Evolutionary conservation across 1,140 invertebrate genomes (phyloP).

Genomic region (Brachionus calyciflorus): DNA sequence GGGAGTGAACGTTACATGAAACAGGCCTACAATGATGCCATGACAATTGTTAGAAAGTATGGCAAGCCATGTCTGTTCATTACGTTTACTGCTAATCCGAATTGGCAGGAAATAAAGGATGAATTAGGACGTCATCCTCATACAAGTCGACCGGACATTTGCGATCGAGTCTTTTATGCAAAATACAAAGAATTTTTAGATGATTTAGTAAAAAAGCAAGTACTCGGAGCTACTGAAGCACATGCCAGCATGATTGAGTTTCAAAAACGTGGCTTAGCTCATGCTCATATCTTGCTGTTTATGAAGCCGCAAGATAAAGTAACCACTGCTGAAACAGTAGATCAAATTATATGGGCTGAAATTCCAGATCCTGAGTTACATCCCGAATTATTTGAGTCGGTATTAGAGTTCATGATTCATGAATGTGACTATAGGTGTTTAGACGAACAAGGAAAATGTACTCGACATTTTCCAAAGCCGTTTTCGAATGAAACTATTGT

Average conservation of each 20-base stretch:
- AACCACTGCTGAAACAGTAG: conserved; percentile 26
- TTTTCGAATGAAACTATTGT: conserved; percentile 42
- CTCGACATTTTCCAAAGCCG: conserved; percentile 49
- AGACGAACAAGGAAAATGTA: conserved; percentile 47
- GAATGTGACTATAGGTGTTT: conserved; percentile 49
- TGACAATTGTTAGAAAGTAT: conserved; percentile 48
- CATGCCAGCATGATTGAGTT: conserved; percentile 62
- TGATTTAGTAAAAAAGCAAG: conserved; percentile 54
- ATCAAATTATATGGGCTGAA: conserved; percentile 48
- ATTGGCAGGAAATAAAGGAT: conserved; percentile 56
- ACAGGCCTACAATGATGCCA: conserved; percentile 48
- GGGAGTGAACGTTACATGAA: conserved; percentile 12
- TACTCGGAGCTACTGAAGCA: conserved; percentile 56
- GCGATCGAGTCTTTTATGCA: conserved; percentile 61
- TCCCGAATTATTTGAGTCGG: conserved; percentile 47
- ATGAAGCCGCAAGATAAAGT: conserved; percentile 49
- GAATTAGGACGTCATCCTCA: conserved; percentile 52
- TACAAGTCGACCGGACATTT: conserved; percentile 59
- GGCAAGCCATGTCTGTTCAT: conserved; percentile 50
- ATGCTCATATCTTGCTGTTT: conserved; percentile 63
- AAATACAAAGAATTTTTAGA: conserved; percentile 62
- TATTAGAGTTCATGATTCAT: conserved; percentile 50
- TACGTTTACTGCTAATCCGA: conserved; percentile 53
- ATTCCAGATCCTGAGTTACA: conserved; percentile 45
- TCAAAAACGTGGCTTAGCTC: conserved; percentile 63